phyloP scores from a whole-genome alignment of 2,113 vertebrate genomes.

The Ammodytes dubius region DNA sequence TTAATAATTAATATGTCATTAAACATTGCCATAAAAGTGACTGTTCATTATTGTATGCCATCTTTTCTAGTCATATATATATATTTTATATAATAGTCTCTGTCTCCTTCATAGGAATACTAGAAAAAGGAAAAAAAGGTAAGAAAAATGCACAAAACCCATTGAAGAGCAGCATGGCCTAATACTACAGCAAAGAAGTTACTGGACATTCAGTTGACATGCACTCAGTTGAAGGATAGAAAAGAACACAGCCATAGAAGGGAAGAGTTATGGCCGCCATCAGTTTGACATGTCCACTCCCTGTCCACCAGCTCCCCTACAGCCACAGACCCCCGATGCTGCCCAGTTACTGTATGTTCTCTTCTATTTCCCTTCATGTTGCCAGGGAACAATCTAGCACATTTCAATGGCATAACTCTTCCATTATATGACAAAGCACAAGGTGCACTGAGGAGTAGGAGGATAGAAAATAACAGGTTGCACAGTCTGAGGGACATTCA shows the following conservation, averaged over 20 bases:
- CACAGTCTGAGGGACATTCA: constrained; percentile 77
- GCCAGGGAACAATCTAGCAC: constrained; percentile 34
- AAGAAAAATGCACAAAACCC: constrained; percentile 86
- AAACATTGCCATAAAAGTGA: constrained; percentile 87
- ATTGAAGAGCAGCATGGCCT: constrained; percentile 86
- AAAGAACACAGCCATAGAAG: constrained; percentile 76
- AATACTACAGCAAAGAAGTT: constrained; percentile 86
- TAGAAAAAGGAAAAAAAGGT: constrained; percentile 82
- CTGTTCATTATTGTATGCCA: constrained; percentile 79
- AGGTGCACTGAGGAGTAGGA: constrained; percentile 63
- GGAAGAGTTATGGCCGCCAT: constrained; percentile 66
- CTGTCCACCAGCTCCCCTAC: constrained; percentile 24
- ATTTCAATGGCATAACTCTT: constrained; percentile 58
- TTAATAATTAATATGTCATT: constrained; percentile 85
- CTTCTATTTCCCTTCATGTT: background rate
- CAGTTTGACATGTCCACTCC: constrained; percentile 47
- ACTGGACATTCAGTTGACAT: constrained; percentile 88
- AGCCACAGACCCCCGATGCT: background rate
- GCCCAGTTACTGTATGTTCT: background rate
- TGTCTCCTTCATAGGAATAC: constrained; percentile 80
- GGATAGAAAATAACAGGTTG: constrained; percentile 64
- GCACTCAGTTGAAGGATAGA: constrained; percentile 83
- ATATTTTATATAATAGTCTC: constrained; percentile 73
- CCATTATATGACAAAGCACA: constrained; percentile 63
- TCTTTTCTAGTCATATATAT: constrained; percentile 72